Evolutionary conservation across 2,113 vertebrate species (phyloP), one percentile per base, ranked within the genome.

Genomic region (Actinemys pallida): DNA sequence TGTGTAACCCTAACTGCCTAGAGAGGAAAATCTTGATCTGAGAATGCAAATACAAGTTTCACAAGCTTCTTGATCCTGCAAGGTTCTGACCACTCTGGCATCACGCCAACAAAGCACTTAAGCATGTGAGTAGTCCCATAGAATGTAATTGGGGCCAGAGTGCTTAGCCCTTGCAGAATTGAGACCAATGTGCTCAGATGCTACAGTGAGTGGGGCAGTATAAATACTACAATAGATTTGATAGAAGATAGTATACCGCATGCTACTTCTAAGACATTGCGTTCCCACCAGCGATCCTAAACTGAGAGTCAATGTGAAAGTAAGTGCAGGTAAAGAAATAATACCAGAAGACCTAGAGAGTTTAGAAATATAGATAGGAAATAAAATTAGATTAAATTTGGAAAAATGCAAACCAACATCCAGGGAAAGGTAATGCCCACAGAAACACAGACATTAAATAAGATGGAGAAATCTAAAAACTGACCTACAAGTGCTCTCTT

Each of bases 261-360:
- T 96, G 94, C 94, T 96, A 93, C 95, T 96, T 96, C 95, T 93
- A 97, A 92, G 84, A 83, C 93, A 96, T 85, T 96, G 95, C 81
- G 29, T 93, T 97, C 97, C 97, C 96, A 97, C 96, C 96, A 97
- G 96, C 90, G 95, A 95, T 94, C 90, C 95, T 91, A 83, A 96
- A 93, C 96, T 95, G 96, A 97, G 96, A 97, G 94, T 95, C 96
- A 97, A 96, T 97, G 97, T 97, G 96, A 96, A 97, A 96, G 95
- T 97, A 94, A 97, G 96, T 92, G 97, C 97, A 93, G 96, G 96
- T 3, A 97, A 96, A 96, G 96, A 97, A 97, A 96, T 96, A 97
- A 97, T 62, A 31, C 29, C 96, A 97, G 96, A 92, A 96, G 95
- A 97, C 96, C 95, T 90, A 90, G 79, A 96, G 89, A 96, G 92